phyloP scores from a whole-genome alignment of 2,797 vertebrate genomes.

The Serranus cabrilla region DNA sequence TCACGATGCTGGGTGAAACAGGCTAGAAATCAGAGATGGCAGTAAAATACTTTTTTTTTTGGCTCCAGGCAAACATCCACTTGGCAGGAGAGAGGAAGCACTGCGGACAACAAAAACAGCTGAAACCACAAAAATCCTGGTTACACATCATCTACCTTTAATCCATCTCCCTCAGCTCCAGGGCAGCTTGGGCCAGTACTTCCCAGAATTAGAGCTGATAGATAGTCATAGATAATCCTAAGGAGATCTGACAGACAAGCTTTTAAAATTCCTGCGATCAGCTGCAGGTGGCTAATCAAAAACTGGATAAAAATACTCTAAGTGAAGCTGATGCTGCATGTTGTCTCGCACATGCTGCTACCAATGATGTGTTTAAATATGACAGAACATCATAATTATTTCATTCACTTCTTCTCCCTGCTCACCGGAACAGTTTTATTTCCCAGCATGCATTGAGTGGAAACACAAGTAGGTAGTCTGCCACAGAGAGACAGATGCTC shows the following conservation, averaged over 20 bases:
- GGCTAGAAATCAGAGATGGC: not conserved
- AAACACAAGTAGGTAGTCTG: slow-evolving; percentile 10
- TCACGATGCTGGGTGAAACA: not conserved
- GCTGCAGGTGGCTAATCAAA: slow-evolving; percentile 40
- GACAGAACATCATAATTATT: slow-evolving; percentile 52
- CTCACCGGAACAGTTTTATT: slow-evolving; percentile 29
- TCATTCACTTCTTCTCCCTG: slow-evolving; percentile 33
- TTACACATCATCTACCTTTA: slow-evolving; percentile 51
- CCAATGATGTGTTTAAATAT: slow-evolving; percentile 30
- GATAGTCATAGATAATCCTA: slow-evolving; percentile 64
- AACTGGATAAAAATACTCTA: not conserved
- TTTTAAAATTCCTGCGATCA: slow-evolving; percentile 47
- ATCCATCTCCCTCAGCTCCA: slow-evolving; percentile 44
- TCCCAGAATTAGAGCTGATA: slow-evolving; percentile 36
- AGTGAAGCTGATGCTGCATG: slow-evolving; percentile 30
- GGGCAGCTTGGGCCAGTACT: slow-evolving; percentile 6
- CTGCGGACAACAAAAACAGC: slow-evolving; percentile 63
- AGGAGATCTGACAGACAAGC: slow-evolving; percentile 24
- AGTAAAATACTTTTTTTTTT: slow-evolving; percentile 12
- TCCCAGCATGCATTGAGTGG: not conserved
- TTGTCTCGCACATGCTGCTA: slow-evolving; percentile 7
- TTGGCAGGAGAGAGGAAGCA: slow-evolving; percentile 60
- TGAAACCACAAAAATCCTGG: slow-evolving; percentile 71
- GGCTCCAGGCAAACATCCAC: slow-evolving; percentile 32
- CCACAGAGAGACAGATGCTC: slow-evolving; percentile 40